phyloP scores from a whole-genome alignment of 1,140 invertebrate genomes.

The Microplitis mediator region DNA sequence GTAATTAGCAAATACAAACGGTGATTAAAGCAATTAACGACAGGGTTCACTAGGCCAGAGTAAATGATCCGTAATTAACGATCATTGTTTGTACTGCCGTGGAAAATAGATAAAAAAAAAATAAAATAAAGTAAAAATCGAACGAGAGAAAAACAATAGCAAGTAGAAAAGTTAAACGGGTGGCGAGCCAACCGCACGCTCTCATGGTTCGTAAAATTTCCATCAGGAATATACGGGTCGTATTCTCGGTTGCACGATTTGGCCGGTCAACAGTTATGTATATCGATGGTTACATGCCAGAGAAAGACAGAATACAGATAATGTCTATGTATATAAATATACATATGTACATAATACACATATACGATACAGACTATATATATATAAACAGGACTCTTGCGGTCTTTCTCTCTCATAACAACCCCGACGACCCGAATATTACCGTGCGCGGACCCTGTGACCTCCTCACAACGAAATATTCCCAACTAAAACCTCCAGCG shows the following conservation, averaged over 20 bases:
- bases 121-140: not conserved
- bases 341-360: too few relatives aligned
- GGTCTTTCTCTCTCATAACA: slow-evolving; percentile 1
- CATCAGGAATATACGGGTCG: slow-evolving; percentile 11
- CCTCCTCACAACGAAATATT: not conserved
- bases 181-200: slow-evolving; percentile 8
- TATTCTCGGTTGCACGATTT: slow-evolving; percentile 22
- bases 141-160: not conserved
- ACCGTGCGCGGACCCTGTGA: slow-evolving; percentile 21
- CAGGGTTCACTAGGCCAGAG: too few relatives aligned
- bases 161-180: not conserved
- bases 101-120: too few relatives aligned
- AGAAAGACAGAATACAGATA: not conserved
- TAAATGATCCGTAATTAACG: too few relatives aligned
- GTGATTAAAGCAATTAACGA: too few relatives aligned
- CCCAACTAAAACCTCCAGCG: not conserved
- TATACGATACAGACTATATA: not conserved
- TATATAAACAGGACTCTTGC: not conserved
- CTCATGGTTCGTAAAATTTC: slow-evolving; percentile 28
- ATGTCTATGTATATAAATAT: too few relatives aligned
- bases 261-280: slow-evolving; percentile 24
- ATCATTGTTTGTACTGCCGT: too few relatives aligned
- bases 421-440: slow-evolving; percentile 28
- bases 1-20: too few relatives aligned
- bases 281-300: slow-evolving; percentile 23